phyloP scores from a whole-genome alignment of 2,888 invertebrate genomes.

The Eudemis profundana region DNA sequence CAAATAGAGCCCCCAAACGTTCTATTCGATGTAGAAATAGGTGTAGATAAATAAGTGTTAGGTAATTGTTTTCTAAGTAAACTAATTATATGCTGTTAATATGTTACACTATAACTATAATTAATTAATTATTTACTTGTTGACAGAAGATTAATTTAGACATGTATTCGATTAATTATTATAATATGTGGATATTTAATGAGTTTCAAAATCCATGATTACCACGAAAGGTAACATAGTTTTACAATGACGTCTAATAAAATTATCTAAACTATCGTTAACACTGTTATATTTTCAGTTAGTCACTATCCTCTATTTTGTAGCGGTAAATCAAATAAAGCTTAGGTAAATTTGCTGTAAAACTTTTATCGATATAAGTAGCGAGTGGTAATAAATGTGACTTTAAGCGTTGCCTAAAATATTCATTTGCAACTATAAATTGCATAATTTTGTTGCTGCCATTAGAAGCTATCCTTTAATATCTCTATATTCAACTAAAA shows the following conservation, averaged over 20 bases:
- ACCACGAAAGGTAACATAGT: not conserved
- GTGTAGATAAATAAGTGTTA: conserved; percentile 74
- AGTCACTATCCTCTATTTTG: conserved; percentile 48
- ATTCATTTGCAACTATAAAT: conserved; percentile 2
- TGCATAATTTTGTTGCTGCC: not conserved
- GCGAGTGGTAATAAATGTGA: conserved; percentile 80
- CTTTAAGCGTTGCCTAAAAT: conserved; percentile 62
- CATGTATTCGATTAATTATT: conserved; percentile 19
- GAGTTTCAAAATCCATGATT: conserved; percentile 7
- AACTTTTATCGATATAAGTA: conserved; percentile 64
- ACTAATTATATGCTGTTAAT: conserved; percentile 58
- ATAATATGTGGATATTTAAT: not conserved
- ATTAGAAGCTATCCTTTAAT: not conserved
- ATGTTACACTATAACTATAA: conserved; percentile 46
- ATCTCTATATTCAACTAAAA: not conserved
- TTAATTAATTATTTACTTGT: no score
- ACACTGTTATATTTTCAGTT: conserved; percentile 43
- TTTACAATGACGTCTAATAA: conserved; percentile 12
- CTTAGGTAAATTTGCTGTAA: conserved; percentile 58
- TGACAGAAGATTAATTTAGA: conserved; percentile 30
- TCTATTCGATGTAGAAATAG: conserved; percentile 74
- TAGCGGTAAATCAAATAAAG: conserved; percentile 50
- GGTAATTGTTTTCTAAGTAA: conserved; percentile 61
- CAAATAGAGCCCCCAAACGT: conserved; percentile 68
- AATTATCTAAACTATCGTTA: conserved; percentile 2